phyloP scores from a whole-genome alignment of 2,888 invertebrate genomes.

The Apodemia zela region DNA sequence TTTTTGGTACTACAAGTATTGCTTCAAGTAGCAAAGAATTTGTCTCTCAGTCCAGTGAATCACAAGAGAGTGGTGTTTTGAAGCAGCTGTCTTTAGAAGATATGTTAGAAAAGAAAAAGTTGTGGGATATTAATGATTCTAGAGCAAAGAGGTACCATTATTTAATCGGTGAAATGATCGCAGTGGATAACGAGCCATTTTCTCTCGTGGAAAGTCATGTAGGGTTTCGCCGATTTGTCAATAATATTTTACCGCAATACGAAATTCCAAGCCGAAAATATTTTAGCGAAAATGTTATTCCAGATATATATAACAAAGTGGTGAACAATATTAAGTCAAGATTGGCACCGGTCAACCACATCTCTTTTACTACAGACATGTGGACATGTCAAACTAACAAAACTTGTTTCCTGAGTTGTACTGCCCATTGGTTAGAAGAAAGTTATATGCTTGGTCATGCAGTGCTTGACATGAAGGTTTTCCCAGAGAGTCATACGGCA shows the following conservation, averaged over 20 bases:
- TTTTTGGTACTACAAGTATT: neutral
- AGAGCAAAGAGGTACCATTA: neutral
- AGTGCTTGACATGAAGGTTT: neutral
- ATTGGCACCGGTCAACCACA: neutral
- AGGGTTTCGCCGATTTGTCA: neutral
- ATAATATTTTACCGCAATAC: neutral
- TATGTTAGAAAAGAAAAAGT: neutral
- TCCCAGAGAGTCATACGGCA: neutral
- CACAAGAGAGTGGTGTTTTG: neutral
- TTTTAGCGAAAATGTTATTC: neutral
- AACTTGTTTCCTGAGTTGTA: neutral
- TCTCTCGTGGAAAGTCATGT: neutral
- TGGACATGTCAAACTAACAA: neutral
- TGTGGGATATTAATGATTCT: neutral
- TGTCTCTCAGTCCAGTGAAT: neutral
- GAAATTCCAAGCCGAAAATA: neutral
- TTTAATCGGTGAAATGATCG: neutral
- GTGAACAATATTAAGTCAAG: neutral
- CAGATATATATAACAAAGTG: neutral
- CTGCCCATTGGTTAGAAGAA: neutral
- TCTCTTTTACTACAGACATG: neutral
- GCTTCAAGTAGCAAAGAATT: neutral
- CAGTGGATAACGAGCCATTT: neutral
- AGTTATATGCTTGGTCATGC: neutral
- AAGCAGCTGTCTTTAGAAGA: conserved; percentile 2